Evolutionary conservation across 2,888 invertebrate genomes (phyloP).

Genomic region (Catotricha subobsoleta): DNA sequence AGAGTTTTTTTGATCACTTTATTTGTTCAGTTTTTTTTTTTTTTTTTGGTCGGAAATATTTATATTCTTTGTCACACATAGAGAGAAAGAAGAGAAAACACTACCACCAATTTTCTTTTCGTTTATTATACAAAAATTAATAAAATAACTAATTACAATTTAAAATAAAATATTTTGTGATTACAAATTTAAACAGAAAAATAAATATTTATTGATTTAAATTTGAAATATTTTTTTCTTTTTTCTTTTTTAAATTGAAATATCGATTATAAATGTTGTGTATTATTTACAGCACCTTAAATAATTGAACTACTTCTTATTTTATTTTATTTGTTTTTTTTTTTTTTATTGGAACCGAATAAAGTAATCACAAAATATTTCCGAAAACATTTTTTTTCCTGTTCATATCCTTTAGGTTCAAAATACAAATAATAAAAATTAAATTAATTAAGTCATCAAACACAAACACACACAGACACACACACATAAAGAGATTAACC

Average conservation of each 20-base stretch:
- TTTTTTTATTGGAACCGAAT: no score
- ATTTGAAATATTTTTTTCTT: not conserved
- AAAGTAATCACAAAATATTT: conserved; percentile 9
- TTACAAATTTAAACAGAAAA: not conserved
- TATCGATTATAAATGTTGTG: no score
- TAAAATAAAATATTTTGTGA: conserved; percentile 3
- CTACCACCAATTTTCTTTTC: no score
- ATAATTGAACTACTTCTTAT: no score
- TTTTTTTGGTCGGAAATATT: no score
- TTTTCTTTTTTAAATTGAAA: not conserved
- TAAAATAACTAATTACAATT: no score
- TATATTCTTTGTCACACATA: no score
- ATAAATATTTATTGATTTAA: not conserved
- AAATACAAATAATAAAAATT: not conserved
- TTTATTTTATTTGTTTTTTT: no score
- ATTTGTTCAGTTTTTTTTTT: not conserved
- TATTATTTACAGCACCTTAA: no score
- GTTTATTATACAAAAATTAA: no score
- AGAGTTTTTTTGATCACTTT: conserved; percentile 5
- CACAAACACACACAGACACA: not conserved
- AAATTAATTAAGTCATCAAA: not conserved
- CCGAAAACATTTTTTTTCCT: conserved; percentile 3
- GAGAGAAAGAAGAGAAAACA: no score
- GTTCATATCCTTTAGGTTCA: conserved; percentile 7
- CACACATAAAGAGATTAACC: no score